These are phyloP conservation scores for Hippocampus zosterae DNA, from an alignment of 2,113 vertebrate species.

Conservation along the genomic window DNA sequence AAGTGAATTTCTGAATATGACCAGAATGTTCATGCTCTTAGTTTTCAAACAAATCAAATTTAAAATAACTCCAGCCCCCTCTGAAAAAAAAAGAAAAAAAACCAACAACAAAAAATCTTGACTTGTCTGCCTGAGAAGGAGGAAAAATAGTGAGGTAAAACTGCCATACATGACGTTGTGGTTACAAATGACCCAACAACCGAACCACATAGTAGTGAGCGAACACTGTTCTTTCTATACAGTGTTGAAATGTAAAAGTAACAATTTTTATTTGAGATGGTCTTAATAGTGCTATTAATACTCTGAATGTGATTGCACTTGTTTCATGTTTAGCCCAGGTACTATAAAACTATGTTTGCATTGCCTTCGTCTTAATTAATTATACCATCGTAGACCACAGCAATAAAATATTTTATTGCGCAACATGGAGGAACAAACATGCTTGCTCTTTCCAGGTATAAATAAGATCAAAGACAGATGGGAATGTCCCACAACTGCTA, in stretches of 20 bases:
- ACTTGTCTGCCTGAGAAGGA: too few relatives aligned
- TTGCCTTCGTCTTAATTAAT: slow-evolving; percentile 6
- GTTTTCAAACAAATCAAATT: too few relatives aligned
- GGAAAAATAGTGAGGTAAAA: too few relatives aligned
- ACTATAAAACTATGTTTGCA: background rate
- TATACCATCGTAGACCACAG: background rate
- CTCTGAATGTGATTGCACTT: background rate
- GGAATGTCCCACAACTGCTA: slow-evolving; percentile 3
- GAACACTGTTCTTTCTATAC: too few relatives aligned
- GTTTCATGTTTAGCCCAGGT: background rate
- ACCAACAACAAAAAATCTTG: too few relatives aligned
- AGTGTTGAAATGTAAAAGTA: background rate
- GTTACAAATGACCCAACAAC: too few relatives aligned
- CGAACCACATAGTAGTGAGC: too few relatives aligned
- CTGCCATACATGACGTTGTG: too few relatives aligned
- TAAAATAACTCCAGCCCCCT: too few relatives aligned
- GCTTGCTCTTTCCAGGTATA: background rate
- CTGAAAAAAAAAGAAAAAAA: too few relatives aligned
- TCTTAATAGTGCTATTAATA: background rate
- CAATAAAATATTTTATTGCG: slow-evolving; percentile 15
- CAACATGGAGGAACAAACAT: background rate
- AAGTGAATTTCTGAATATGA: too few relatives aligned
- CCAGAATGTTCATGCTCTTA: too few relatives aligned
- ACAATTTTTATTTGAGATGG: background rate
- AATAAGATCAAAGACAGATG: slow-evolving; percentile 17